Evolutionary conservation across 2,113 vertebrate genomes (phyloP).

Genomic region (Paramisgurnus dabryanus): DNA sequence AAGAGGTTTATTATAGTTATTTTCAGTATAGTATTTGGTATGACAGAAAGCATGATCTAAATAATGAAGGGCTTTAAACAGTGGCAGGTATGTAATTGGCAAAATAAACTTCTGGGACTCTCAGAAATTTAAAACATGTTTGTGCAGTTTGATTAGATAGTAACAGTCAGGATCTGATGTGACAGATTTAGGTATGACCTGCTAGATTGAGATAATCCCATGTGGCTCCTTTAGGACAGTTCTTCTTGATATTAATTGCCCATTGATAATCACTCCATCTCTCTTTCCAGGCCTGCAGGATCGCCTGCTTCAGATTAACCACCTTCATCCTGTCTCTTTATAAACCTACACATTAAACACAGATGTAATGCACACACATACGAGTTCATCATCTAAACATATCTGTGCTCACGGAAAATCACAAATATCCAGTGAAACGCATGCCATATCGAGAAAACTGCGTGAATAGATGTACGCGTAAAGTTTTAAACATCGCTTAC

Average conservation of each 20-base stretch:
- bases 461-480: background rate
- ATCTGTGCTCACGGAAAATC: background rate
- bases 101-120: background rate
- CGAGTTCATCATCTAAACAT: background rate
- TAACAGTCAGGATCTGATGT: background rate
- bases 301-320: slow-evolving; percentile 95
- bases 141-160: background rate
- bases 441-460: background rate
- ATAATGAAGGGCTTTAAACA: too few species aligned
- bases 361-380: background rate
- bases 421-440: background rate
- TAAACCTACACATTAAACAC: background rate
- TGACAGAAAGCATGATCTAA: too few species aligned
- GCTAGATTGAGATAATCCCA: slow-evolving; percentile 97
- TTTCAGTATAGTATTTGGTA: too few species aligned
- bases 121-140: background rate
- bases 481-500: slow-evolving; percentile 1
- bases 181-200: slow-evolving; percentile 70
- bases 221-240: slow-evolving; percentile 92
- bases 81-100: background rate
- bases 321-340: slow-evolving; percentile 83
- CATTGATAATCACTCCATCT: slow-evolving; percentile 96
- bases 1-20: too few species aligned
- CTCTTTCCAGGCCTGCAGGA: slow-evolving; percentile 97
- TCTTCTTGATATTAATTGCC: slow-evolving; percentile 96